Evolutionary conservation across 2,113 vertebrate genomes (phyloP).

Genomic region (Neogale vison): DNA sequence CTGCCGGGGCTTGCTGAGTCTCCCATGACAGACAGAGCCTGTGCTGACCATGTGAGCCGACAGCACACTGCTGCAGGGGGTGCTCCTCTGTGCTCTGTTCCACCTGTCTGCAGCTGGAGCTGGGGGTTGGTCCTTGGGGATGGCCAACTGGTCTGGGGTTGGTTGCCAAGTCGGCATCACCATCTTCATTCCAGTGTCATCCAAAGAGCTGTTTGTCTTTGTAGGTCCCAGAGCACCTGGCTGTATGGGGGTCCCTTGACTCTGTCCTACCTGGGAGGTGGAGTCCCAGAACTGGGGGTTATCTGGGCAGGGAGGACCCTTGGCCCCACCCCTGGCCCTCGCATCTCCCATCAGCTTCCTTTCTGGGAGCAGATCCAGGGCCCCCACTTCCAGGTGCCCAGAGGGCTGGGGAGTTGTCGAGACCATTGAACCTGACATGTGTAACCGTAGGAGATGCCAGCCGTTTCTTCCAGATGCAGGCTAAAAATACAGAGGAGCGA

Average conservation of each 20-base stretch:
- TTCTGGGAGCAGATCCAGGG: not conserved
- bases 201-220: not conserved
- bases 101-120: slow-evolving; percentile 1
- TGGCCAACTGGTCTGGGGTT: not conserved
- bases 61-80: not conserved
- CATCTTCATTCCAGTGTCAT: not conserved
- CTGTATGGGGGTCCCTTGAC: not conserved
- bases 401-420: slow-evolving; percentile 67
- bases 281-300: not conserved
- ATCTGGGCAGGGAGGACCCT: not conserved
- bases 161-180: not conserved
- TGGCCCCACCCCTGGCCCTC: not conserved
- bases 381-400: slow-evolving; percentile 19
- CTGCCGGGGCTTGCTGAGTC: not conserved
- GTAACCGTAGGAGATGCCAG: slow-evolving; percentile 66
- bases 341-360: not conserved
- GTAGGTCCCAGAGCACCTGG: not conserved
- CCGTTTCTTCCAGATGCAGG: slow-evolving; percentile 64
- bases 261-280: not conserved
- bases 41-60: not conserved
- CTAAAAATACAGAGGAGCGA: slow-evolving; percentile 74
- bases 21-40: not conserved
- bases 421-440: slow-evolving; percentile 63
- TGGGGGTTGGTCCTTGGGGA: not conserved
- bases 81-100: not conserved